phyloP scores from a whole-genome alignment of 2,888 invertebrate species.

The Apoda limacodes region DNA sequence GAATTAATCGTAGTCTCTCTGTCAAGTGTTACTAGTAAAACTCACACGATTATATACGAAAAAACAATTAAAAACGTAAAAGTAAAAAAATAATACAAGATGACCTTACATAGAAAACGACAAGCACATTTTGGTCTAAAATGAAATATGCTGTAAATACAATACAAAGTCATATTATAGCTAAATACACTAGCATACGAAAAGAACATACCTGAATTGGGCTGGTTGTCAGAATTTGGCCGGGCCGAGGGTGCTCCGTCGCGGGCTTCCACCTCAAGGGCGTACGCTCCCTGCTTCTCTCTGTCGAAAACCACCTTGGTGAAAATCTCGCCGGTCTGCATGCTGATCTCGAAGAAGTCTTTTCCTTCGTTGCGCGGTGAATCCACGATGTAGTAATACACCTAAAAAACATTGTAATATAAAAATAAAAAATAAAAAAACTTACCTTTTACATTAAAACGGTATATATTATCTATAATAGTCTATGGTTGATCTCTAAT shows the following conservation, averaged over 20 bases:
- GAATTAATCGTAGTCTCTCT: too few species aligned
- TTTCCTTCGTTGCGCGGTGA: slow-evolving; percentile 93
- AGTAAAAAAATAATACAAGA: too few species aligned
- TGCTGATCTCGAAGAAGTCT: slow-evolving; percentile 96
- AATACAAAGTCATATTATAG: slow-evolving; percentile 3
- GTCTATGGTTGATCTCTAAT: too few species aligned
- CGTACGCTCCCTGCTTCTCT: slow-evolving; percentile 97
- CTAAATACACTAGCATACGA: slow-evolving; percentile 16
- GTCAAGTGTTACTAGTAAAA: too few species aligned
- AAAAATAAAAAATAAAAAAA: slow-evolving; percentile 14
- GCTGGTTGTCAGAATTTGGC: slow-evolving; percentile 92
- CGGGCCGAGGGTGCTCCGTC: slow-evolving; percentile 97
- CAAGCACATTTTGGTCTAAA: not conserved
- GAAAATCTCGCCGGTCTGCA: slow-evolving; percentile 95
- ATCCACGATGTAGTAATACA: slow-evolving; percentile 93
- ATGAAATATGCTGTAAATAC: not conserved
- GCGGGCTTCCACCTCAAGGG: slow-evolving; percentile 95
- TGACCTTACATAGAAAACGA: too few species aligned
- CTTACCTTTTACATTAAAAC: too few species aligned
- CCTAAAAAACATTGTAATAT: too few species aligned
- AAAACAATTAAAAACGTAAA: too few species aligned
- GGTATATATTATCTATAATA: too few species aligned
- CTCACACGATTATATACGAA: too few species aligned
- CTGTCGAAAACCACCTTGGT: slow-evolving; percentile 97
- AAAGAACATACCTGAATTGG: slow-evolving; percentile 90